Evolutionary conservation across 1,140 invertebrate species (phyloP).

Genomic region (Laupala kohalensis): DNA sequence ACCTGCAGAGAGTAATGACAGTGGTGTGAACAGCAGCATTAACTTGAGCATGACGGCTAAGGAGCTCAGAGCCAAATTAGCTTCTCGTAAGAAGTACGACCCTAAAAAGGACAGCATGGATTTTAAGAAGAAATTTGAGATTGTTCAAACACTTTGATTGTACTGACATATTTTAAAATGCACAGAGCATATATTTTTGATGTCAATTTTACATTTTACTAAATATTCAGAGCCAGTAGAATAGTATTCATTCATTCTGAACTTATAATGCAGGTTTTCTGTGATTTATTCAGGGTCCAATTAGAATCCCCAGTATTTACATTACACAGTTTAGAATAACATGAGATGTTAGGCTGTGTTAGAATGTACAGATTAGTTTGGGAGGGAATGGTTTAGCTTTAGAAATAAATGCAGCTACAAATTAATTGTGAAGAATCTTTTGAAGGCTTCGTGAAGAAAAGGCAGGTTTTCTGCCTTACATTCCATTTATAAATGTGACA

Average conservation of each 20-base stretch:
- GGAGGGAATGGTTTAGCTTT: not conserved
- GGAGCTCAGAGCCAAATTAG: constrained; percentile 71
- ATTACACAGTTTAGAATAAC: not conserved
- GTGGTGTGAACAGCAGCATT: constrained; percentile 26
- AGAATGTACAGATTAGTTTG: not conserved
- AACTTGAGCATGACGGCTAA: constrained; percentile 78
- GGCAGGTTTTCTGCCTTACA: not conserved
- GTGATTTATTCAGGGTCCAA: not conserved
- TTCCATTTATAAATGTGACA: not conserved
- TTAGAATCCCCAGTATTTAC: not conserved
- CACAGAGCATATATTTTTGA: not conserved
- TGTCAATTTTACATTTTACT: not conserved
- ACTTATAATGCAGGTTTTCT: not conserved
- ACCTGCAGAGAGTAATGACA: not conserved
- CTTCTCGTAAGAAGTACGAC: constrained; percentile 72
- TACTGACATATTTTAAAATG: constrained; percentile 24
- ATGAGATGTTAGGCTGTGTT: not conserved
- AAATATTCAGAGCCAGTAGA: not conserved
- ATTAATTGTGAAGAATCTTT: not conserved
- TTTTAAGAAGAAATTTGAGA: constrained; percentile 82
- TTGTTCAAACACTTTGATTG: constrained; percentile 62
- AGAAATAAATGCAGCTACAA: not conserved
- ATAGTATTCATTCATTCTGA: not conserved
- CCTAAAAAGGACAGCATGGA: constrained; percentile 79
- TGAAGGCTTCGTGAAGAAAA: not conserved